Evolutionary conservation across 2,888 invertebrate species (phyloP).

Genomic region (Frankliniella fusca): DNA sequence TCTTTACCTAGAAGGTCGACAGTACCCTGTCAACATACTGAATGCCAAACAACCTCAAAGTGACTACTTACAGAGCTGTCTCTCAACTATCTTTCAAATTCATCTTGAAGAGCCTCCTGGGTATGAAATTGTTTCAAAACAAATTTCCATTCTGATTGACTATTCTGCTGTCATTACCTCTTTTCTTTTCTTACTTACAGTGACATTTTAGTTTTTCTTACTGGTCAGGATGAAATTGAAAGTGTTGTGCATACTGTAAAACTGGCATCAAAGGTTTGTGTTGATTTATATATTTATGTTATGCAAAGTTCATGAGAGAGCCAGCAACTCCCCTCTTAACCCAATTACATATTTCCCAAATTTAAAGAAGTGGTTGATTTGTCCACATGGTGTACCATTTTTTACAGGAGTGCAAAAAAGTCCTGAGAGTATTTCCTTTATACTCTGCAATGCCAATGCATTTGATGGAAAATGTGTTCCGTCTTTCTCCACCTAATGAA

Average conservation of each 20-base stretch:
- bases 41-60: slow-evolving; percentile 67
- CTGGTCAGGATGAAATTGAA: slow-evolving; percentile 97
- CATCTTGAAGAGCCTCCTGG: slow-evolving; percentile 75
- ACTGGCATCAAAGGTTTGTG: slow-evolving; percentile 61
- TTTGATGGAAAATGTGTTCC: slow-evolving; percentile 51
- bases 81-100: slow-evolving; percentile 85
- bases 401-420: slow-evolving; percentile 33
- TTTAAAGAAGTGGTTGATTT: slow-evolving; percentile 15
- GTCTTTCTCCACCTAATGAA: slow-evolving; percentile 47
- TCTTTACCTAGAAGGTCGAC: slow-evolving; percentile 85
- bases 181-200: slow-evolving; percentile 52
- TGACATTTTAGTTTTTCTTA: slow-evolving; percentile 88
- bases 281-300: slow-evolving; percentile 29
- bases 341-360: too few species aligned
- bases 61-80: slow-evolving; percentile 77
- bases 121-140: slow-evolving; percentile 52
- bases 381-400: not conserved
- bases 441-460: slow-evolving; percentile 53
- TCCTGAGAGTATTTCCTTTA: slow-evolving; percentile 62
- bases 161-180: not conserved
- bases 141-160: not conserved
- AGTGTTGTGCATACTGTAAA: slow-evolving; percentile 70
- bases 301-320: not conserved
- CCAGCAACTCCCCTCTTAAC: not conserved
- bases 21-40: slow-evolving; percentile 72